Conservation (phyloP, 2,888 invertebrate species). For the Agapostemon virescens region DNA sequence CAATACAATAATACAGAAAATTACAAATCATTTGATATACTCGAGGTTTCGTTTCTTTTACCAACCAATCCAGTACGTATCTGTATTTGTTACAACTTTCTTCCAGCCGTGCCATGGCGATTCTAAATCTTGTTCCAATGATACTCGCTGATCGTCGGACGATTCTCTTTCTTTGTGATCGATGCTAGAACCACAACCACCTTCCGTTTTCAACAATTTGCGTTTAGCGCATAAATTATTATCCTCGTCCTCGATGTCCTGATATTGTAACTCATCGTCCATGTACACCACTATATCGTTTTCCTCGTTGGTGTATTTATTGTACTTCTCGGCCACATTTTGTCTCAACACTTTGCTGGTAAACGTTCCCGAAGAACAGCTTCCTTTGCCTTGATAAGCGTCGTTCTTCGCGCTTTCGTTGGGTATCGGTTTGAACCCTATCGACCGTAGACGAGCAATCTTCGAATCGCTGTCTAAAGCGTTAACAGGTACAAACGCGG, state of each 20-base stretch:
- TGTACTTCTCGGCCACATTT: constrained; percentile 74
- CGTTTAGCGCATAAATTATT: constrained; percentile 24
- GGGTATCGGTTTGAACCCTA: constrained; percentile 77
- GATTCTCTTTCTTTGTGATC: constrained; percentile 27
- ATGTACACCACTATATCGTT: constrained; percentile 75
- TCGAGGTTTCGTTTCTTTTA: constrained; percentile 52
- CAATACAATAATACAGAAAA: constrained; percentile 19
- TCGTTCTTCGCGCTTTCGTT: constrained; percentile 2
- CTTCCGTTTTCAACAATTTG: constrained; percentile 12
- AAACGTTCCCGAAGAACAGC: constrained; percentile 11
- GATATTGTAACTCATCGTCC: constrained; percentile 76
- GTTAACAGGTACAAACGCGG: constrained; percentile 77
- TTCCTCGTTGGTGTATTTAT: constrained; percentile 76
- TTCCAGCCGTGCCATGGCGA: constrained; percentile 77
- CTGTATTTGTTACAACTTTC: constrained; percentile 68
- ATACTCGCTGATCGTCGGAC: constrained; percentile 19
- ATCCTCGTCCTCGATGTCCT: constrained; percentile 77
- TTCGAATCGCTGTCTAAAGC: constrained; percentile 69
- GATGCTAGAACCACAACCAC: not conserved
- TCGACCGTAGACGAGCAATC: constrained; percentile 74
- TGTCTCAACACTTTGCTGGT: constrained; percentile 58
- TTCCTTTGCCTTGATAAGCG: not conserved
- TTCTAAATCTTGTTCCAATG: constrained; percentile 70
- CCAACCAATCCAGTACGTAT: constrained; percentile 74
- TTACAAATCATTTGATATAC: constrained; percentile 21